phyloP scores from a whole-genome alignment of 92 coral and sea anemone genomes.

The Virgularia gustaviana region DNA sequence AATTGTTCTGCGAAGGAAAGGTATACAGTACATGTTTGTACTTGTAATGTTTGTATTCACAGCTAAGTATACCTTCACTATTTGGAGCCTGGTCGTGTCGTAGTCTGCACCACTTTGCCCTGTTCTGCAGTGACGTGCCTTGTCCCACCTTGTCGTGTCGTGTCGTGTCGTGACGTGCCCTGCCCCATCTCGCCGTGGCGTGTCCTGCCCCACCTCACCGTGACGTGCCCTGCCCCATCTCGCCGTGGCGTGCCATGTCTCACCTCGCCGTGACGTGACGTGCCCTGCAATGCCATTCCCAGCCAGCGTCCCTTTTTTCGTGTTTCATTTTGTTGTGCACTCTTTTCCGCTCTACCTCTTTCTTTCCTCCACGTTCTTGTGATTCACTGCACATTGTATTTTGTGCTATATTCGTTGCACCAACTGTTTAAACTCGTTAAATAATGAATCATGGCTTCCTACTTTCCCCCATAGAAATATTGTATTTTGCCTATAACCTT shows the following conservation, averaged over 20 bases:
- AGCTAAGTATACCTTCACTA: no score
- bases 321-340: not conserved
- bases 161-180: not conserved
- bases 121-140: not conserved
- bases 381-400: not conserved
- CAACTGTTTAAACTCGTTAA: no score
- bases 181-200: no score
- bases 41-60: not conserved
- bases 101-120: not conserved
- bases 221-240: no score
- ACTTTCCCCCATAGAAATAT: no score
- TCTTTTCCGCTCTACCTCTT: not conserved
- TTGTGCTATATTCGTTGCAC: no score
- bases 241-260: not conserved
- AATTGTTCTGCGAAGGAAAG: constrained; percentile 64
- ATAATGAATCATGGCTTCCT: no score
- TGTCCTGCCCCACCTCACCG: no score
- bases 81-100: no score
- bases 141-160: no score
- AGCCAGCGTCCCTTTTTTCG: not conserved
- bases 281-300: not conserved
- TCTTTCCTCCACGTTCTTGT: not conserved
- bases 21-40: constrained; percentile 34
- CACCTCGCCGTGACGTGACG: constrained; percentile 1
- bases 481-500: no score